These are phyloP conservation scores for Agonopterix subpropinquella DNA, from an alignment of 2,888 invertebrate species.

Conservation along the genomic window DNA sequence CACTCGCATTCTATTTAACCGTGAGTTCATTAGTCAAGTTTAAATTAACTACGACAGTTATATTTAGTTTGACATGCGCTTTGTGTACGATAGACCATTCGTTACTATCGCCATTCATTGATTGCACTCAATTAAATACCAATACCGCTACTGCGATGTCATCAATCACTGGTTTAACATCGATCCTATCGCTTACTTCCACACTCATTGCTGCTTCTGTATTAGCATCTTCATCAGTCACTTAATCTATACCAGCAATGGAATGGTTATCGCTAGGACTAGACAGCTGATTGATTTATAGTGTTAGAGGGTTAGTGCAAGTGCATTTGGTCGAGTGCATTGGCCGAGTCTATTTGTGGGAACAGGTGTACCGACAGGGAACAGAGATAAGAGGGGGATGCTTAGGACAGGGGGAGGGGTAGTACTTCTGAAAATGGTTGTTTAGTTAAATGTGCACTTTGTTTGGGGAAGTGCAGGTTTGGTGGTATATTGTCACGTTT, in stretches of 20 bases:
- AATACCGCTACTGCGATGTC: slow-evolving; percentile 30
- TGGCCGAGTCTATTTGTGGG: slow-evolving; percentile 48
- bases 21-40: slow-evolving; percentile 24
- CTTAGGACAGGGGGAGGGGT: too few relatives aligned
- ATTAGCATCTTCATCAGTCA: not conserved
- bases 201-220: slow-evolving; percentile 11
- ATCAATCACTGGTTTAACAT: not conserved
- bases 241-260: not conserved
- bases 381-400: not conserved
- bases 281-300: not conserved
- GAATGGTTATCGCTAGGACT: not conserved
- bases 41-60: slow-evolving; percentile 22
- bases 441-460: too few relatives aligned
- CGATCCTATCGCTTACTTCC: too few relatives aligned
- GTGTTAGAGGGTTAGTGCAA: slow-evolving; percentile 17
- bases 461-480: too few relatives aligned
- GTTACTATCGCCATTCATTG: slow-evolving; percentile 40
- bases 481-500: too few relatives aligned
- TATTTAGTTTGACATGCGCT: slow-evolving; percentile 18
- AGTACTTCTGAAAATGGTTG: too few relatives aligned
- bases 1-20: not conserved
- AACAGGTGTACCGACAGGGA: slow-evolving; percentile 36
- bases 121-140: slow-evolving; percentile 51
- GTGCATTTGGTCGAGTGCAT: slow-evolving; percentile 42
- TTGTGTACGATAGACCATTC: slow-evolving; percentile 16